Evolutionary conservation across 1,140 invertebrate species (phyloP).

Genomic region (Pararge aegeria): DNA sequence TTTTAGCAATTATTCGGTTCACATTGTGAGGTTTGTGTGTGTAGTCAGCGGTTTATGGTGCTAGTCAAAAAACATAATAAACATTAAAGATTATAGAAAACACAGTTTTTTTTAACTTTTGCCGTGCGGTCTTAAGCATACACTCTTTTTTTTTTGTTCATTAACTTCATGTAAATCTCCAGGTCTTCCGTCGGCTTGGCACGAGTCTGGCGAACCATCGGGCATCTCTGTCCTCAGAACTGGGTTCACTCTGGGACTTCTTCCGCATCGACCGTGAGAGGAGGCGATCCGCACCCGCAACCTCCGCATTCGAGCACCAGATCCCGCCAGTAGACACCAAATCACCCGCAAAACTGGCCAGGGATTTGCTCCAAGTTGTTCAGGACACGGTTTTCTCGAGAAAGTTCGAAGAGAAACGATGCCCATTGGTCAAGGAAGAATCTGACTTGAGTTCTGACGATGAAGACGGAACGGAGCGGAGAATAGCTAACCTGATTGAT

Average conservation of each 20-base stretch:
- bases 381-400: conserved; percentile 68
- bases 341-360: conserved; percentile 64
- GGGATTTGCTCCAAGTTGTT: conserved; percentile 72
- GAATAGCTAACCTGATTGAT: conserved; percentile 73
- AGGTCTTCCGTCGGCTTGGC: conserved; percentile 69
- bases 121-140: too few relatives aligned
- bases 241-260: conserved; percentile 78
- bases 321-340: conserved; percentile 46
- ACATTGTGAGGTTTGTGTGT: too few relatives aligned
- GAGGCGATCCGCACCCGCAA: conserved; percentile 46
- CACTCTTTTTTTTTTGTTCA: too few relatives aligned
- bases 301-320: conserved; percentile 49
- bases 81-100: too few relatives aligned
- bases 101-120: too few relatives aligned
- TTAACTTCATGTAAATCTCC: conserved; percentile 6
- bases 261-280: conserved; percentile 61
- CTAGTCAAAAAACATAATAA: too few relatives aligned
- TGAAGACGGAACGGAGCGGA: conserved; percentile 63
- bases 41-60: too few relatives aligned
- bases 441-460: conserved; percentile 64
- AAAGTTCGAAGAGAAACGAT: conserved; percentile 61
- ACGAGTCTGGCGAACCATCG: conserved; percentile 65
- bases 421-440: conserved; percentile 66
- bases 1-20: too few relatives aligned
- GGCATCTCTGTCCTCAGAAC: conserved; percentile 68